These are phyloP conservation scores for Xyrauchen texanus DNA, from an alignment of 2,113 vertebrate species.

Conservation along the genomic window DNA sequence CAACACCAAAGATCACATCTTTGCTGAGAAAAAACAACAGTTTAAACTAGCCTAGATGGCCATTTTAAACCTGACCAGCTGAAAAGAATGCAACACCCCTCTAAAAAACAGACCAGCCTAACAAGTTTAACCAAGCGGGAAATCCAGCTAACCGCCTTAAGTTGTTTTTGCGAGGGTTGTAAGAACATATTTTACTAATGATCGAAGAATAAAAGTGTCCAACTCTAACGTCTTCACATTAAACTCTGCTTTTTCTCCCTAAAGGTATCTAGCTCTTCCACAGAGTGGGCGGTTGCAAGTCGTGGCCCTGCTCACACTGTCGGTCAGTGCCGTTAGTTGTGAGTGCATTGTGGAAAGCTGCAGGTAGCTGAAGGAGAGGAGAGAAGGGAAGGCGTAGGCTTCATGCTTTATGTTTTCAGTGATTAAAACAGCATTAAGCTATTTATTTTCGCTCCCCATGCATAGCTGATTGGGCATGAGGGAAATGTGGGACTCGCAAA, in stretches of 20 bases:
- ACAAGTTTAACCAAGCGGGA: too few relatives aligned
- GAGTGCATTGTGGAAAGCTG: conserved; percentile 29
- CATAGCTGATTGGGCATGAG: conserved; percentile 85
- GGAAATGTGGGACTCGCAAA: conserved; percentile 79
- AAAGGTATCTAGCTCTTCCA: conserved; percentile 20
- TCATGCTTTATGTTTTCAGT: conserved; percentile 67
- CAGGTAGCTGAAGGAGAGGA: conserved; percentile 48
- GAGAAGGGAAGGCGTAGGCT: conserved; percentile 51
- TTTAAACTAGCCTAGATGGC: too few relatives aligned
- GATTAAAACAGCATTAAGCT: conserved; percentile 70
- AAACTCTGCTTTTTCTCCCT: conserved; percentile 9
- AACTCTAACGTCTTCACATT: not conserved
- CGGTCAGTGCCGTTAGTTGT: conserved; percentile 33
- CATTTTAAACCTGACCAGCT: too few relatives aligned
- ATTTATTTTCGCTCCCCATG: conserved; percentile 78
- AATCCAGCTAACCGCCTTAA: not conserved
- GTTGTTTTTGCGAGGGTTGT: not conserved
- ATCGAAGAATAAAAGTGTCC: not conserved
- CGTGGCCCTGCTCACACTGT: conserved; percentile 19
- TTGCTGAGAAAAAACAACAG: too few relatives aligned
- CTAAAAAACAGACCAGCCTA: too few relatives aligned
- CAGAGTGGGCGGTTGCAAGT: conserved; percentile 18
- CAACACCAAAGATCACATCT: too few relatives aligned
- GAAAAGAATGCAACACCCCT: too few relatives aligned
- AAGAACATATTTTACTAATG: conserved; percentile 16